These are phyloP conservation scores for Lobophora halterata DNA, from an alignment of 2,888 invertebrate species.

Conservation along the genomic window DNA sequence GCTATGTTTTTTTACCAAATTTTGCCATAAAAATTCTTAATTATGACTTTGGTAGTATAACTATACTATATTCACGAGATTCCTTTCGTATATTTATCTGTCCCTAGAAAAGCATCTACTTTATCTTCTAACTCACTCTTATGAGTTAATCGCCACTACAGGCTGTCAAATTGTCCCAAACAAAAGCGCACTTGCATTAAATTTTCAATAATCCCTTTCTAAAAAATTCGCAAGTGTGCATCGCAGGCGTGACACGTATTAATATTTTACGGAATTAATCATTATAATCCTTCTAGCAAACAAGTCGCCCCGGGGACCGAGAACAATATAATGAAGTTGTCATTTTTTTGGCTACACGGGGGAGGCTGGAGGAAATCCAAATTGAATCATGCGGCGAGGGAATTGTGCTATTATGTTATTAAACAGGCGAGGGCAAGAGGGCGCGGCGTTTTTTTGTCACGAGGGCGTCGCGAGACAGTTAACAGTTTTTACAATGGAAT, in stretches of 20 bases:
- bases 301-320: constrained; percentile 74
- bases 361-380: constrained; percentile 83
- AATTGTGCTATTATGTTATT: constrained; percentile 86
- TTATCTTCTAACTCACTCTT: constrained; percentile 3
- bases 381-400: constrained; percentile 85
- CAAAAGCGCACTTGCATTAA: constrained; percentile 64
- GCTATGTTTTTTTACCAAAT: too few species aligned
- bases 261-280: constrained; percentile 80
- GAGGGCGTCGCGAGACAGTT: constrained; percentile 77
- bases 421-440: constrained; percentile 82
- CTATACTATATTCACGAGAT: too few species aligned
- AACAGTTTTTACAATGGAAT: constrained; percentile 80
- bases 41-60: too few species aligned
- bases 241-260: constrained; percentile 73
- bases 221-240: constrained; percentile 68
- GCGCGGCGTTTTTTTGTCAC: constrained; percentile 67
- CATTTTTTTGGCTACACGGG: constrained; percentile 77
- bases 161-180: constrained; percentile 51
- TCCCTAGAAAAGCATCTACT: too few species aligned
- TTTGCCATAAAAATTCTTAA: too few species aligned
- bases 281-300: constrained; percentile 80
- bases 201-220: constrained; percentile 63
- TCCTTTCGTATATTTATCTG: too few species aligned
- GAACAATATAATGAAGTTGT: constrained; percentile 81
- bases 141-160: constrained; percentile 25